Conservation (phyloP, 2,797 vertebrate genomes). For the Gastrophryne carolinensis region DNA sequence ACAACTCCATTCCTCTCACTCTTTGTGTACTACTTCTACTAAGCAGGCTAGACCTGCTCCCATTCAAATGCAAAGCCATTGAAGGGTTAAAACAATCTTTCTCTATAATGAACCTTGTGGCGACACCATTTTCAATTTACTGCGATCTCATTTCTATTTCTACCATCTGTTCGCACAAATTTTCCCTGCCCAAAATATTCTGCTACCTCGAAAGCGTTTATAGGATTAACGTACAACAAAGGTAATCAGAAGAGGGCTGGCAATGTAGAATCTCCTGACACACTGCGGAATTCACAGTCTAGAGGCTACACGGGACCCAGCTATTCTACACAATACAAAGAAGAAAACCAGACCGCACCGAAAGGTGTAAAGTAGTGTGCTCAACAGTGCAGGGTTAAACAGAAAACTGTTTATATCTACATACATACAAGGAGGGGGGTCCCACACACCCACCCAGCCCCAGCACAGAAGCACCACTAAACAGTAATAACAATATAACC, state of each 20-base stretch:
- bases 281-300: neutral
- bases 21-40: slow-evolving; percentile 14
- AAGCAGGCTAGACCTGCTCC: neutral
- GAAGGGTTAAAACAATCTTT: slow-evolving; percentile 16
- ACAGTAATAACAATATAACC: too few species aligned
- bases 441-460: too few species aligned
- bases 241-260: neutral
- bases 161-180: slow-evolving; percentile 27
- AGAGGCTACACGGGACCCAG: neutral
- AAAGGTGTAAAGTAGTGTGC: too few species aligned
- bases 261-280: neutral
- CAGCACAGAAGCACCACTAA: too few species aligned
- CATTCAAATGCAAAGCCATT: neutral
- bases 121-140: slow-evolving; percentile 17
- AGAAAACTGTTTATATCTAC: too few species aligned
- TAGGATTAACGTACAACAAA: neutral
- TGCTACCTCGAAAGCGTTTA: slow-evolving; percentile 2
- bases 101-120: neutral
- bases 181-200: neutral
- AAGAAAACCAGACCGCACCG: too few species aligned
- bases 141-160: neutral
- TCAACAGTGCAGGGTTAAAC: too few species aligned
- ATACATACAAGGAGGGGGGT: too few species aligned
- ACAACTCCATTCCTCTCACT: neutral
- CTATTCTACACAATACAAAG: neutral